Evolutionary conservation across 2,113 vertebrate genomes (phyloP).

Genomic region (Phaethornis superciliosus): DNA sequence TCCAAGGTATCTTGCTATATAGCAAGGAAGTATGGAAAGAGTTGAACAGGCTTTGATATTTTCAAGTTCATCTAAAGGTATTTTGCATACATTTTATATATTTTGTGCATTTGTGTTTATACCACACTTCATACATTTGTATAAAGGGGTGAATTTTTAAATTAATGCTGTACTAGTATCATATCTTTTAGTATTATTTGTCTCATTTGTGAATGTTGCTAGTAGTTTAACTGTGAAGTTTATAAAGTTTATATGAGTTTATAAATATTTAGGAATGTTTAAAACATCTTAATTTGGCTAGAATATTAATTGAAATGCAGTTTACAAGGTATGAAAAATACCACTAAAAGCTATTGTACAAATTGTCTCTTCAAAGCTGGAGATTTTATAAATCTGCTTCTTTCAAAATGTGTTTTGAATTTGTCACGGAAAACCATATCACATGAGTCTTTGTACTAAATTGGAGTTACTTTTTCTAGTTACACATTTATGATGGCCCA

Average conservation of each 20-base stretch:
- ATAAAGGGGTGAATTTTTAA: not conserved
- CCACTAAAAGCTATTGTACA: not conserved
- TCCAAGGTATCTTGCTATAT: not conserved
- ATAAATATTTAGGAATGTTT: not conserved
- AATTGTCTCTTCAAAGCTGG: not conserved
- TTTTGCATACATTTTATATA: not conserved
- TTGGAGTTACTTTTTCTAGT: not conserved
- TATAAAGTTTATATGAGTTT: not conserved
- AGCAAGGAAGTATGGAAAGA: not conserved
- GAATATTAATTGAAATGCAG: not conserved
- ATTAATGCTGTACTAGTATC: not conserved
- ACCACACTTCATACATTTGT: not conserved
- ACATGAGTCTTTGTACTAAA: not conserved
- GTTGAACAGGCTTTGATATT: not conserved
- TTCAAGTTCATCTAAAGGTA: not conserved
- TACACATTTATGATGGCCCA: not conserved
- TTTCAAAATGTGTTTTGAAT: not conserved
- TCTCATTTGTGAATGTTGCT: not conserved
- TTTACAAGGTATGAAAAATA: not conserved
- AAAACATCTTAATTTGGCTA: not conserved
- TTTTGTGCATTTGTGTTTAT: not conserved
- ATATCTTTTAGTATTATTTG: not conserved
- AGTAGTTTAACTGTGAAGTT: not conserved
- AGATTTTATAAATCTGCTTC: not conserved
- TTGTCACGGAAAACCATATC: not conserved